Evolutionary conservation across 1,140 invertebrate species (phyloP).

Genomic region (Drosophila leontia): DNA sequence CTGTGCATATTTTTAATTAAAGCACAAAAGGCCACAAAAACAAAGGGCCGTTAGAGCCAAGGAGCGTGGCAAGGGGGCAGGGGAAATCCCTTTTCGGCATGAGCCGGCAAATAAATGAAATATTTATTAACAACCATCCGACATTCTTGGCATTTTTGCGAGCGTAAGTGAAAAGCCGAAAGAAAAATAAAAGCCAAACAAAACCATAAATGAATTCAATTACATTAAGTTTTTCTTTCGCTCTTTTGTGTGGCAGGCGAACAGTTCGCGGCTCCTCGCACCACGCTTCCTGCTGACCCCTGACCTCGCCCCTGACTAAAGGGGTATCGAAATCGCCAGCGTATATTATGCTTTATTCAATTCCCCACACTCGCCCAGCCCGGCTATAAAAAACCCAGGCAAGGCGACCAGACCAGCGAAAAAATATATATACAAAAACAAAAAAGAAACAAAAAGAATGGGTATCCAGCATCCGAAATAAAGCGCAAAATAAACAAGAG

Average conservation of each 20-base stretch:
- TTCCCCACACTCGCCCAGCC: slow-evolving; percentile 38
- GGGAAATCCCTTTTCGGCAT: slow-evolving; percentile 49
- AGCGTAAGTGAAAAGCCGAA: slow-evolving; percentile 66
- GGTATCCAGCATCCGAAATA: slow-evolving; percentile 57
- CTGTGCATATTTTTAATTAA: slow-evolving; percentile 80
- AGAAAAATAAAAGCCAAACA: slow-evolving; percentile 69
- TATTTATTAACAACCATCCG: slow-evolving; percentile 79
- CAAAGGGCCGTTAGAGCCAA: slow-evolving; percentile 46
- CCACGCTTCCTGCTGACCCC: slow-evolving; percentile 32
- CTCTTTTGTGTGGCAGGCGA: slow-evolving; percentile 34
- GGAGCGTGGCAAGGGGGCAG: not conserved
- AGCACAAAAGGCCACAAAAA: slow-evolving; percentile 76
- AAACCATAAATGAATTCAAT: slow-evolving; percentile 83
- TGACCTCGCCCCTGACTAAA: slow-evolving; percentile 48
- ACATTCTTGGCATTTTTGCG: slow-evolving; percentile 75
- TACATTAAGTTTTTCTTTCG: slow-evolving; percentile 76
- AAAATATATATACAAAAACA: slow-evolving; percentile 9
- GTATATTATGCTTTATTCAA: slow-evolving; percentile 70
- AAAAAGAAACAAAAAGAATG: slow-evolving; percentile 21
- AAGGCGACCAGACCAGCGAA: slow-evolving; percentile 20
- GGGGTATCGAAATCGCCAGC: slow-evolving; percentile 55
- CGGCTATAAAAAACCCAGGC: slow-evolving; percentile 62
- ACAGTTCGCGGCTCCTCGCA: slow-evolving; percentile 9
- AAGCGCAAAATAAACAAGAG: slow-evolving; percentile 76
- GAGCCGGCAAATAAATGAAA: slow-evolving; percentile 77